Conservation (phyloP, 2,113 vertebrate genomes). For the Acrocephalus kingi region DNA sequence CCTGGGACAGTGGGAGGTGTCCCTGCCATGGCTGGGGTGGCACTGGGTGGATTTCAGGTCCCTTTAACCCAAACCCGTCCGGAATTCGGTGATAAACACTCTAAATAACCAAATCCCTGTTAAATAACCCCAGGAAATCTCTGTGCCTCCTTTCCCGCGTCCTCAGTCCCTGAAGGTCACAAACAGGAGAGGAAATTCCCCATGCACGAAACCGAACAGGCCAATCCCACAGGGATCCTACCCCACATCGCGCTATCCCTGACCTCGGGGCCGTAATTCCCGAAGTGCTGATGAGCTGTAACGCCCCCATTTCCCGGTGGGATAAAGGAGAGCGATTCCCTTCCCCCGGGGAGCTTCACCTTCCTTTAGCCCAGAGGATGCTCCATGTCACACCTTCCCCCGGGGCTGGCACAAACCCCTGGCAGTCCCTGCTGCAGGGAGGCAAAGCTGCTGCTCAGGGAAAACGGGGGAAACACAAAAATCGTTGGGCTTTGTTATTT, state of each 20-base stretch:
- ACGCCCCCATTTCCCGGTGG: not conserved
- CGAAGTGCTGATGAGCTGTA: not conserved
- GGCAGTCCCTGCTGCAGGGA: fast-evolving
- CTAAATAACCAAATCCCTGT: fast-evolving
- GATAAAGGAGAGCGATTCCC: not conserved
- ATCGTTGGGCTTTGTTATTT: not conserved
- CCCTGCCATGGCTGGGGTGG: not conserved
- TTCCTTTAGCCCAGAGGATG: not conserved
- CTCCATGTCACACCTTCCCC: not conserved
- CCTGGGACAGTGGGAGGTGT: not conserved
- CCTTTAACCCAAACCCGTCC: fast-evolving
- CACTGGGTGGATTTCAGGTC: fast-evolving
- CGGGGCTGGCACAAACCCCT: not conserved
- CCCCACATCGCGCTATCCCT: not conserved
- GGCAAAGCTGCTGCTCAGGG: not conserved
- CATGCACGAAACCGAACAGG: not conserved
- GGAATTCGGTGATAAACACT: not conserved
- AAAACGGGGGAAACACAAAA: not conserved
- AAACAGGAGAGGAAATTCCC: not conserved
- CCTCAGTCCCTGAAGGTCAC: not conserved
- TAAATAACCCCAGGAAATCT: not conserved
- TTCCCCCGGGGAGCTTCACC: not conserved
- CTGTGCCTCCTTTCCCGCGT: fast-evolving
- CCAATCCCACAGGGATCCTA: fast-evolving
- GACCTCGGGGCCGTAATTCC: not conserved